Evolutionary conservation across 1,140 invertebrate species (phyloP).

Genomic region (Trichomalopsis sarcophagae): DNA sequence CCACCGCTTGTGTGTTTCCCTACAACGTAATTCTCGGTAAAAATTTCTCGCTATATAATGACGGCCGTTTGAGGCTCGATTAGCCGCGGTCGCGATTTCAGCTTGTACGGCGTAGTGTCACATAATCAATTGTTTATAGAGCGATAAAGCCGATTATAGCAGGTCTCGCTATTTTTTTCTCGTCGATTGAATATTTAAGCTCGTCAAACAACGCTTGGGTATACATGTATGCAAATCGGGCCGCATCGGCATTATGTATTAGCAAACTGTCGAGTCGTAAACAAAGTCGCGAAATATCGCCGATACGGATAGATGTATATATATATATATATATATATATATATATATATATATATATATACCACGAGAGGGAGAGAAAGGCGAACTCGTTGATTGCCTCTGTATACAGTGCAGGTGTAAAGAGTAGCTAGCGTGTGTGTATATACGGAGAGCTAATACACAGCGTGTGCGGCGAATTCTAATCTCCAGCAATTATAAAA

Average conservation of each 20-base stretch:
- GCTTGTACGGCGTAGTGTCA: too few relatives aligned
- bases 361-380: too few relatives aligned
- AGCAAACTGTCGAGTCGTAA: background rate
- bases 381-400: background rate
- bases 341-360: too few relatives aligned
- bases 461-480: background rate
- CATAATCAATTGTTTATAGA: too few relatives aligned
- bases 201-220: background rate
- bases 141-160: too few relatives aligned
- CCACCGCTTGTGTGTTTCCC: background rate
- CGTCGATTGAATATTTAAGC: background rate
- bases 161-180: too few relatives aligned
- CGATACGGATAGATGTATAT: background rate
- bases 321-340: too few relatives aligned
- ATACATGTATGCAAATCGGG: background rate
- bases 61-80: too few relatives aligned
- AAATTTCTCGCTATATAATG: too few relatives aligned
- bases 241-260: too few relatives aligned
- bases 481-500: conserved; percentile 14
- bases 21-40: background rate
- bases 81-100: too few relatives aligned
- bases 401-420: background rate
- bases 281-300: background rate
- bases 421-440: background rate
- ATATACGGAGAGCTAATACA: background rate